Evolutionary conservation across 2,797 vertebrate genomes (phyloP), one percentile per base, ranked within the genome.

Genomic region (Dallia pectoralis): DNA sequence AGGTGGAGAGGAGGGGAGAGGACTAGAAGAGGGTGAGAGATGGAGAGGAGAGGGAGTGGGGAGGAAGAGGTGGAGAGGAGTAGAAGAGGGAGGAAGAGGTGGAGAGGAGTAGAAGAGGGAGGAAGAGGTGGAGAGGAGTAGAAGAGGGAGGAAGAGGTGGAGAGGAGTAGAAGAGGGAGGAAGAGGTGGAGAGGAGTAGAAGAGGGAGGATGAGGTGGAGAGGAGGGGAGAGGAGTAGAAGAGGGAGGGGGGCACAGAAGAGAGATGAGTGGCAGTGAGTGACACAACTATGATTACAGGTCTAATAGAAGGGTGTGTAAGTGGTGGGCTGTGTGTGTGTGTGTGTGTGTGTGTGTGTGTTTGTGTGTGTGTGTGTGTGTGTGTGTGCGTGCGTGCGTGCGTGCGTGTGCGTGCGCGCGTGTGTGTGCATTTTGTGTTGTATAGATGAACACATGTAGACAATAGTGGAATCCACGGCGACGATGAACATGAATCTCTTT

Each of bases 211-310:
- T 18, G 32, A 11, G 18, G n/a, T 6, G 7, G 59, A 25, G 33
- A n/a, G 65, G 51, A 40, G 51, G 30, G 56, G 65, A 64, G 70
- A 75, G 76, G 74, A 65, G 69, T 44, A 36, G 63, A n/a, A n/a
- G 44, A 67, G 19, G 22, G n/a, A 53, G 33, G 69, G 40, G 40
- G 19, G 63, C 73, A 49, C 40, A 19, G 71, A 44, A 25, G 61
- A 67, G 63, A 68, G 67, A 25, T 75, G 72, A 82, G 81, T 83
- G 82, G 77, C 78, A 77, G 74, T 79, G 81, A 83, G 76, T 78
- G 86, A 84, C 80, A 84, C 76, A 71, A 79, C 87, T 89, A 85
- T 89, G 90, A 91, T 91, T 90, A 88, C 67, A 67, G 85, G 79
- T 88, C 90, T 91, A 89, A 89, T 88, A 89, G 83, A 77, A 80